A percentile compares a stretch with the other conserved stretches of the same genome.
phyloP scores from a whole-genome alignment of 2,888 invertebrate species.

The Oeneis ivallda region DNA sequence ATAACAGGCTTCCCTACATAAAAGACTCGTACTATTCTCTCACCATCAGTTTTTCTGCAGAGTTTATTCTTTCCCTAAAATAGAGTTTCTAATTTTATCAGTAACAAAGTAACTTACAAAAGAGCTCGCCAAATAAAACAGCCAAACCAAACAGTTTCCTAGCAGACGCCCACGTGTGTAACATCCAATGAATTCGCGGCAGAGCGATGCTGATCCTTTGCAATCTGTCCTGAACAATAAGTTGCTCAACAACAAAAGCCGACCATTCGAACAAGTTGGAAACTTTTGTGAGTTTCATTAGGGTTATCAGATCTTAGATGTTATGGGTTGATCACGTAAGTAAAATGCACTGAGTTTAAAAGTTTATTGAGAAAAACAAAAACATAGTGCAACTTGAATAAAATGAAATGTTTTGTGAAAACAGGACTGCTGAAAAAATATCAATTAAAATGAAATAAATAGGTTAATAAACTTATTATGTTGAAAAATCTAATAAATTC shows the following conservation, averaged over 20 bases:
- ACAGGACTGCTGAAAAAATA: too few species aligned
- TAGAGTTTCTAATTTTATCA: slow-evolving; percentile 20
- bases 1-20: neutral
- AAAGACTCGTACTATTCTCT: neutral
- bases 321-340: neutral
- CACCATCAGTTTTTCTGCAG: neutral
- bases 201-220: slow-evolving; percentile 69
- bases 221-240: slow-evolving; percentile 82
- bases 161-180: slow-evolving; percentile 46
- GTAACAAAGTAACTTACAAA: slow-evolving; percentile 16
- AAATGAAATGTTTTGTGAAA: too few species aligned
- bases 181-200: slow-evolving; percentile 57
- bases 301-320: slow-evolving; percentile 13
- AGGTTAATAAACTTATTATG: too few species aligned
- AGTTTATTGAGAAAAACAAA: neutral
- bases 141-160: slow-evolving; percentile 18
- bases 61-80: neutral
- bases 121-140: slow-evolving; percentile 23
- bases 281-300: slow-evolving; percentile 76
- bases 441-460: too few species aligned
- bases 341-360: neutral
- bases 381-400: too few species aligned
- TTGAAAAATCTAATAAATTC: too few species aligned
- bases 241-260: slow-evolving; percentile 79
- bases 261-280: slow-evolving; percentile 80